Percentiles rank a stretch among this genome's conserved stretches.
These are phyloP conservation scores for Rhea pennata DNA, from an alignment of 2,113 vertebrate genomes.

Conservation along the genomic window DNA sequence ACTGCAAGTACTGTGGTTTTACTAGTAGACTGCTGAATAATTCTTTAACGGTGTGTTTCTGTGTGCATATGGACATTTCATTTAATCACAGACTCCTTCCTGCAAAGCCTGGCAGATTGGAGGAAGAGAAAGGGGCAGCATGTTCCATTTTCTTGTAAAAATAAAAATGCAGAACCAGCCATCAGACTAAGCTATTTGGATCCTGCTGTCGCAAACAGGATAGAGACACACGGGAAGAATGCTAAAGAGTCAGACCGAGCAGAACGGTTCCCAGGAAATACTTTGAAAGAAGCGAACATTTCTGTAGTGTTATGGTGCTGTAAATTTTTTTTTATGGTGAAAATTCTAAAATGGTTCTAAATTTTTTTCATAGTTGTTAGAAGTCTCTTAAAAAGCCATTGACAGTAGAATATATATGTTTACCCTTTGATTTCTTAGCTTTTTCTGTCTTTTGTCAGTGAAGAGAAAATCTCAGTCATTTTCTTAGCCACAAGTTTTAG, in stretches of 20 bases:
- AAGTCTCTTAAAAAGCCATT: neutral
- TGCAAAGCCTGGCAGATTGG: neutral
- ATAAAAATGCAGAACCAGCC: constrained; percentile 39
- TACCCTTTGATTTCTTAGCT: neutral
- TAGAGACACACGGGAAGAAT: constrained; percentile 40
- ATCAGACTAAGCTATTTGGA: constrained; percentile 33
- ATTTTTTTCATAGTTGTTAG: neutral
- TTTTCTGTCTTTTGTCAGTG: neutral
- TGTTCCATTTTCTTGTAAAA: constrained; percentile 15
- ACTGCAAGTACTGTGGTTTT: neutral
- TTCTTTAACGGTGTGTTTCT: neutral
- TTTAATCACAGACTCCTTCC: neutral
- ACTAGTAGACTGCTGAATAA: neutral
- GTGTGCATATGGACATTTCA: neutral
- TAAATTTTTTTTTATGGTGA: neutral
- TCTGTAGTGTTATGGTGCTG: neutral
- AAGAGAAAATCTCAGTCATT: neutral
- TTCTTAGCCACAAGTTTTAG: neutral
- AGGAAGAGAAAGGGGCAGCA: neutral
- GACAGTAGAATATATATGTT: neutral
- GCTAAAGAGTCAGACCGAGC: neutral
- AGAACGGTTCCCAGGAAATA: constrained; percentile 11
- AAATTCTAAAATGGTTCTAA: neutral
- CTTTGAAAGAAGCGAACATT: neutral
- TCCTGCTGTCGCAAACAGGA: constrained; percentile 39